phyloP scores from a whole-genome alignment of 2,888 invertebrate species.

The Rotaria socialis region DNA sequence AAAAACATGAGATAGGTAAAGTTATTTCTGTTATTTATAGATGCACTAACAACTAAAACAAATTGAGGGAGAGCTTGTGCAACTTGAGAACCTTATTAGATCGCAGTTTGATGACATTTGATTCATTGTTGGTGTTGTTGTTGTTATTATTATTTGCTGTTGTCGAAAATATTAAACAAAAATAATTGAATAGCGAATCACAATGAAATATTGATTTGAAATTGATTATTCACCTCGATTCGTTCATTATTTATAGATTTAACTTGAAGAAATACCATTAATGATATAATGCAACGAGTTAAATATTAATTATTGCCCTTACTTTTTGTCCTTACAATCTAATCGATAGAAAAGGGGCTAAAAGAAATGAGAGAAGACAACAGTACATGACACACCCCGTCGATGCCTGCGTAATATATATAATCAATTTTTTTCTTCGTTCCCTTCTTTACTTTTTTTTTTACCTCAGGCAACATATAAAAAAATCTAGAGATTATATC shows the following conservation, averaged over 20 bases:
- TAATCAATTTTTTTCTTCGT: background rate
- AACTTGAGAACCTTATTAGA: slow-evolving; percentile 14
- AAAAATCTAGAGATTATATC: too few species aligned
- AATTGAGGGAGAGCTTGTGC: background rate
- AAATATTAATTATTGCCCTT: background rate
- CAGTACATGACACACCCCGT: background rate
- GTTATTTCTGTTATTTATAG: background rate
- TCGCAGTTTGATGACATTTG: background rate
- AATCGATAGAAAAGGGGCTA: background rate
- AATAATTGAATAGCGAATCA: background rate
- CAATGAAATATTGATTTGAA: background rate
- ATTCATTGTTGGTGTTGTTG: background rate
- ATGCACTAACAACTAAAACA: background rate
- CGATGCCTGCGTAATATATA: background rate
- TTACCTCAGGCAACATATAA: background rate
- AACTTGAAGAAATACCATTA: background rate
- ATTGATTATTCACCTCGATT: background rate
- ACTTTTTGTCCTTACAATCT: background rate
- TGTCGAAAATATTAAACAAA: background rate
- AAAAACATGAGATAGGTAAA: background rate
- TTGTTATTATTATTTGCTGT: background rate
- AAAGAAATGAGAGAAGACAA: background rate
- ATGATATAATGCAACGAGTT: background rate
- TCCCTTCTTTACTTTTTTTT: background rate
- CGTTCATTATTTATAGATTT: background rate